A percentile compares a stretch with the other conserved stretches of the same genome.
Conservation (phyloP, 2,797 vertebrate genomes). For the Macrochelys suwanniensis region DNA sequence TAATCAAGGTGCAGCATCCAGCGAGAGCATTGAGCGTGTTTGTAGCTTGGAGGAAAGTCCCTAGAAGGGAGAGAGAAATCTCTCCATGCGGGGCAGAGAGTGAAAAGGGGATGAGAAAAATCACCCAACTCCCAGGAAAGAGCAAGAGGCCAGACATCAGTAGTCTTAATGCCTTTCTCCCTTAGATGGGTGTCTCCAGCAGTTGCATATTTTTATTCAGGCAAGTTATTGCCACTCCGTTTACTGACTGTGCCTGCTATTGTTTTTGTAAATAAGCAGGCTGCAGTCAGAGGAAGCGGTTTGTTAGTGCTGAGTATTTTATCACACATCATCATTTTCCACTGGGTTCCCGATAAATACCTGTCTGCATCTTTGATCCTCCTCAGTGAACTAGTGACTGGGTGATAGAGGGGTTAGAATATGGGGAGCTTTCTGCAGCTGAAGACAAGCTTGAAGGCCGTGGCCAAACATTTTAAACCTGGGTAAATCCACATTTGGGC, state of each 20-base stretch:
- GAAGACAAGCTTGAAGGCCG: background rate
- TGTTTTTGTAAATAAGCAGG: background rate
- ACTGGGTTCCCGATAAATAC: background rate
- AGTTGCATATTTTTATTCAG: background rate
- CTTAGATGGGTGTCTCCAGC: background rate
- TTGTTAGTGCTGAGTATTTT: background rate
- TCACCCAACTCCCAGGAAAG: background rate
- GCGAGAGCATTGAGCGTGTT: background rate
- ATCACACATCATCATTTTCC: background rate
- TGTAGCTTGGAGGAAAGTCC: background rate
- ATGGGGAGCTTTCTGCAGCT: rapidly evolving
- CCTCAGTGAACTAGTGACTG: background rate
- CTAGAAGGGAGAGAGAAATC: background rate
- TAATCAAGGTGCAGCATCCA: background rate
- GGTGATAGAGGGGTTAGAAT: background rate
- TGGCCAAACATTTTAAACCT: background rate
- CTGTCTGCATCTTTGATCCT: background rate
- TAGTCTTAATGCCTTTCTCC: background rate
- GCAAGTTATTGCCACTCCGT: background rate
- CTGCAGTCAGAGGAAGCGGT: background rate
- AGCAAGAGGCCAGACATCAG: background rate
- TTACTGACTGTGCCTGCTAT: rapidly evolving
- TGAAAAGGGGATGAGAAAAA: background rate
- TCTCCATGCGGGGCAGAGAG: background rate
- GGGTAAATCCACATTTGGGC: background rate